A percentile compares a stretch with the other conserved stretches of the same genome.
Evolutionary conservation across 2,888 invertebrate species (phyloP).

Genomic region (Hedychridium roseum): DNA sequence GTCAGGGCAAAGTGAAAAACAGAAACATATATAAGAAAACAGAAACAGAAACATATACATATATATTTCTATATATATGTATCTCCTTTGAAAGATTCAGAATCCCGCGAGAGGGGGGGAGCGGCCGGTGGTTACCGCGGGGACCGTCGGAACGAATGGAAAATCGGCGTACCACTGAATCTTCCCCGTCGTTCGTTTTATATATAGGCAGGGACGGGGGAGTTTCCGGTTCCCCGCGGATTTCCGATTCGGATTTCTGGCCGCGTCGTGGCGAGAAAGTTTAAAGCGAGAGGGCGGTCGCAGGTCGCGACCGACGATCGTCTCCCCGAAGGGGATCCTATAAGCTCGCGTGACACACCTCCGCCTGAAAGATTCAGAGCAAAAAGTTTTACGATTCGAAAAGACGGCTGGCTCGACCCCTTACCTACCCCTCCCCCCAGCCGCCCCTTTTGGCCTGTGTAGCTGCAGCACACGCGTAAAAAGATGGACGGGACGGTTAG

Average conservation of each 20-base stretch:
- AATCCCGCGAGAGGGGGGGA: slow-evolving; percentile 14
- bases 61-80: no score
- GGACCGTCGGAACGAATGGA: no score
- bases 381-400: slow-evolving; percentile 30
- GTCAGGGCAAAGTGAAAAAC: no score
- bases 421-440: no score
- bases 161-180: slow-evolving; percentile 41
- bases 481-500: no score
- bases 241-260: slow-evolving; percentile 35
- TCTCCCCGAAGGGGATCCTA: slow-evolving; percentile 31
- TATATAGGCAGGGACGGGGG: slow-evolving; percentile 33
- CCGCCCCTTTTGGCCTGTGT: no score
- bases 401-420: slow-evolving; percentile 11
- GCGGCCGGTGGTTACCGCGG: slow-evolving; percentile 8
- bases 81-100: slow-evolving; percentile 35
- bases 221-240: slow-evolving; percentile 37
- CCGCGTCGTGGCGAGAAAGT: slow-evolving; percentile 23
- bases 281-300: slow-evolving; percentile 41
- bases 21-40: no score
- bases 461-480: no score
- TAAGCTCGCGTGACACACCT: slow-evolving; percentile 34
- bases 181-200: slow-evolving; percentile 31
- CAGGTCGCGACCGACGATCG: slow-evolving; percentile 24
- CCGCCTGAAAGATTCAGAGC: slow-evolving; percentile 33
- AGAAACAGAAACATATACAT: no score